Conservation (phyloP, 2,113 vertebrate genomes). For the Gymnobelideus leadbeateri region DNA sequence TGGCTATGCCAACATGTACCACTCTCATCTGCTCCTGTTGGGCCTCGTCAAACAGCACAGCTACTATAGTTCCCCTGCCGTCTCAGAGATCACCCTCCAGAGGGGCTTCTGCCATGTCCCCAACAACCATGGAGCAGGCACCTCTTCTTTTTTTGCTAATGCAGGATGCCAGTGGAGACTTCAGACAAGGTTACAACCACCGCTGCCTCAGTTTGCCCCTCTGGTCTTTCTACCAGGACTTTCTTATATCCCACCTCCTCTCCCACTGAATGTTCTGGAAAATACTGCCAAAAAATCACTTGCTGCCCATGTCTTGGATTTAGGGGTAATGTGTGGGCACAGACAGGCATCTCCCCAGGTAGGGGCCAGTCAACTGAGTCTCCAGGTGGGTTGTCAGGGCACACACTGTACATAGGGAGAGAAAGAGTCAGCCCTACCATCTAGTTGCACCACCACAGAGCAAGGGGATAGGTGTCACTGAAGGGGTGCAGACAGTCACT, state of each 20-base stretch:
- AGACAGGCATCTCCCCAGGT: conserved; percentile 65
- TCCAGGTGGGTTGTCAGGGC: background rate
- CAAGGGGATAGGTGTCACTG: background rate
- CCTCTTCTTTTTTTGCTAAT: conserved; percentile 73
- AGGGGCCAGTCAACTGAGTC: conserved; percentile 65
- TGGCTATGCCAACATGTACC: conserved; percentile 75
- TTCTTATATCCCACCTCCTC: conserved; percentile 76
- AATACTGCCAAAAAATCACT: conserved; percentile 75
- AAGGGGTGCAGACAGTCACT: conserved; percentile 13
- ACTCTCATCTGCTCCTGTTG: conserved; percentile 79
- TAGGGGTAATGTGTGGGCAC: conserved; percentile 40
- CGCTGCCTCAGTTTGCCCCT: conserved; percentile 78
- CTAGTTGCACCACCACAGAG: background rate
- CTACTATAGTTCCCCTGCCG: conserved; percentile 67
- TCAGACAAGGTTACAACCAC: conserved; percentile 75
- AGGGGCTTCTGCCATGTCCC: conserved; percentile 78
- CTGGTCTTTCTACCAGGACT: conserved; percentile 81
- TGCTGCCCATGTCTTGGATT: conserved; percentile 72
- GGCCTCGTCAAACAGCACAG: conserved; percentile 77
- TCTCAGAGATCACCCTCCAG: conserved; percentile 76
- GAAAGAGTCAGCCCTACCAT: fast-evolving
- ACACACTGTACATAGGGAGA: background rate
- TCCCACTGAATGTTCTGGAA: conserved; percentile 73
- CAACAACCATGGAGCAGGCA: conserved; percentile 64
- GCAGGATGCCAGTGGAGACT: conserved; percentile 78